phyloP scores from a whole-genome alignment of 2,113 vertebrate genomes.

The Cyphomyrus discorhynchus region DNA sequence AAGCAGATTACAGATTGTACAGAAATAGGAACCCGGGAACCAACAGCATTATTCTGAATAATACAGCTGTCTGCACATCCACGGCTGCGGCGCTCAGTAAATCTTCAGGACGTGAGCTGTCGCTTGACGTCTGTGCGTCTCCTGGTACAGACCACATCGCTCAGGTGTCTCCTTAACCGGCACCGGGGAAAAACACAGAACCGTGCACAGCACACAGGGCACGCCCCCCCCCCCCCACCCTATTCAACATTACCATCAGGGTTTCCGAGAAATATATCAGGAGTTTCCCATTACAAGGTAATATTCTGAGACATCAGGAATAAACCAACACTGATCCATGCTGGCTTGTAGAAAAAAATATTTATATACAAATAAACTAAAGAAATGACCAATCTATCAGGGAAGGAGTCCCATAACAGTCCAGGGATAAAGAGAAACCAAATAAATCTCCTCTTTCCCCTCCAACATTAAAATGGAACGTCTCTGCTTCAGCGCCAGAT shows the following conservation, averaged over 20 bases:
- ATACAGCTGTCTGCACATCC: neutral
- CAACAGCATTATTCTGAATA: neutral
- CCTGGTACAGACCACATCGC: neutral
- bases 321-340: neutral
- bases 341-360: neutral
- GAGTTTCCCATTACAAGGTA: slow-evolving; percentile 9
- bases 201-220: neutral
- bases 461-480: neutral
- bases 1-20: neutral
- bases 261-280: neutral
- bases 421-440: neutral
- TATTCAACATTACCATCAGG: neutral
- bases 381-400: neutral
- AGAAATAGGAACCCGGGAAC: neutral
- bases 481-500: neutral
- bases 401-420: slow-evolving; percentile 1
- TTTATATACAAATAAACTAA: neutral
- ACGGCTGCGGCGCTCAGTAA: neutral
- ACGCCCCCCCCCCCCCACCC: too few relatives aligned
- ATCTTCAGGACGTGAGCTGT: neutral
- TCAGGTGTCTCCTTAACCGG: neutral
- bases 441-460: neutral
- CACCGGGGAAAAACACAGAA: neutral
- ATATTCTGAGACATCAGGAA: neutral
- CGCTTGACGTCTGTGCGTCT: neutral